phyloP scores from a whole-genome alignment of 2,888 invertebrate species.

The Brenthis ino region DNA sequence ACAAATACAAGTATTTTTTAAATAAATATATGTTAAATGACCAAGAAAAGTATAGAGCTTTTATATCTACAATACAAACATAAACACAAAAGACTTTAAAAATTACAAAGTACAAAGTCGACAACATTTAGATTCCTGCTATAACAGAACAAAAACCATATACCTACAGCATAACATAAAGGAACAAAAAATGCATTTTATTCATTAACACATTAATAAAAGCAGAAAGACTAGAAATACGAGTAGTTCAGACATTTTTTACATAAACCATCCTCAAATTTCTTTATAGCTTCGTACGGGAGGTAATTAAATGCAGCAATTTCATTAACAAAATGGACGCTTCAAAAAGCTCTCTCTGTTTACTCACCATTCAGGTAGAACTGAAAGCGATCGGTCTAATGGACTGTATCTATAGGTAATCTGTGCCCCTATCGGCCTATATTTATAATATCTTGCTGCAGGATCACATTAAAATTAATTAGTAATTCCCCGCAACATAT shows the following conservation, averaged over 20 bases:
- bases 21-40: no score
- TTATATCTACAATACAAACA: no score
- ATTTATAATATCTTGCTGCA: no score
- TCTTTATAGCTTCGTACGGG: background rate
- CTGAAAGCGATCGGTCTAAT: conserved; percentile 22
- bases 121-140: background rate
- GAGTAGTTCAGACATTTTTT: background rate
- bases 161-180: background rate
- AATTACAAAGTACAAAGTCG: no score
- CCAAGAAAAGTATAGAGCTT: no score
- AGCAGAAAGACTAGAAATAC: background rate
- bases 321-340: conserved; percentile 27
- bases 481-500: no score
- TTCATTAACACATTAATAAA: background rate
- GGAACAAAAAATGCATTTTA: background rate
- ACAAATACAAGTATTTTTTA: no score
- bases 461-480: no score
- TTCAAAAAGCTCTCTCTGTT: conserved; percentile 18
- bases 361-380: conserved; percentile 22
- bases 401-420: conserved; percentile 11
- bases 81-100: background rate
- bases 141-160: background rate
- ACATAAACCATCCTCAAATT: background rate
- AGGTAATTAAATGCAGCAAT: conserved; percentile 25
- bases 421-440: background rate